A percentile compares a stretch with the other conserved stretches of the same genome.
Evolutionary conservation across 2,797 vertebrate genomes (phyloP).

Genomic region (Falco columbarius): DNA sequence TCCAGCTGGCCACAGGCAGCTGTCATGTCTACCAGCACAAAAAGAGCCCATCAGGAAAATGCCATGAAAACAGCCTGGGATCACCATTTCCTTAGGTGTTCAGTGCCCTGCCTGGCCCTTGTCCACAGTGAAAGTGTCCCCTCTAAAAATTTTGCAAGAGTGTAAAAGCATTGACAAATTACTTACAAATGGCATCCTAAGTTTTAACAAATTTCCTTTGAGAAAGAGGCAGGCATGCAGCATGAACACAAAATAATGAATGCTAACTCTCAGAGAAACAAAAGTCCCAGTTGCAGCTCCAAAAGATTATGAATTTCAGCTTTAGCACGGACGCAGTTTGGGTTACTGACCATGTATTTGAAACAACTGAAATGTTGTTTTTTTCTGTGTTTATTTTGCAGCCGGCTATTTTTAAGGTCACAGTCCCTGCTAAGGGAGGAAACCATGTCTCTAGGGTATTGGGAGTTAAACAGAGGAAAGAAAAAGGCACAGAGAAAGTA

Average conservation of each 20-base stretch:
- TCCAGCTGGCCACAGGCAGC: neutral
- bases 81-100: neutral
- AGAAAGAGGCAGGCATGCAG: neutral
- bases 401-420: slow-evolving; percentile 60
- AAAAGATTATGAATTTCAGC: neutral
- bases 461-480: slow-evolving; percentile 54
- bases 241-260: rapidly evolving
- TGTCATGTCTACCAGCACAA: neutral
- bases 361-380: slow-evolving; percentile 15
- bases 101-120: neutral
- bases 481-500: slow-evolving; percentile 48
- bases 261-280: neutral
- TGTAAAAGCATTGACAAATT: neutral
- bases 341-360: slow-evolving; percentile 15
- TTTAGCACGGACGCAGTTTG: neutral
- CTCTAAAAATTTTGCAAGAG: neutral
- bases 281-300: neutral
- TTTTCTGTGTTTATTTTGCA: slow-evolving; percentile 58
- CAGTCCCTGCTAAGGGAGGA: slow-evolving; percentile 43
- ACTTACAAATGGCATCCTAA: neutral
- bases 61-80: neutral
- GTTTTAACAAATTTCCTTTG: neutral
- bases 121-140: neutral
- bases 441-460: slow-evolving; percentile 43
- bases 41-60: rapidly evolving